A percentile compares a stretch with the other conserved stretches of the same genome.
Evolutionary conservation across 2,888 invertebrate species (phyloP).

Genomic region (Sesamia inferens): DNA sequence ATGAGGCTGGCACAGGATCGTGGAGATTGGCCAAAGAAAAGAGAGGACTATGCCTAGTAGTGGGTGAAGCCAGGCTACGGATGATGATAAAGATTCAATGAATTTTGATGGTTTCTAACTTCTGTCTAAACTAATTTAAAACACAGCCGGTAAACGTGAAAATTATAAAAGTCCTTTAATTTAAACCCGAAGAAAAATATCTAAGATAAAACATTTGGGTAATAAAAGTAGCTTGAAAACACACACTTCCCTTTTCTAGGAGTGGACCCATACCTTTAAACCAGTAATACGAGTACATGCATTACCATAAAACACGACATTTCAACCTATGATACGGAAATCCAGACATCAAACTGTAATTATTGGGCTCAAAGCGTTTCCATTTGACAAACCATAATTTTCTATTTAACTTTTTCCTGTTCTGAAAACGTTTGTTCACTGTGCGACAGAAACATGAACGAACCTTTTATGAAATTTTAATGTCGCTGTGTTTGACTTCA

Average conservation of each 20-base stretch:
- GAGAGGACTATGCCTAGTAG: background rate
- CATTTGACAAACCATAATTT: slow-evolving; percentile 62
- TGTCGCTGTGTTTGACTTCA: slow-evolving; percentile 15
- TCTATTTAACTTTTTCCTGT: slow-evolving; percentile 48
- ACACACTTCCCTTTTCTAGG: background rate
- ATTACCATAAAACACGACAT: slow-evolving; percentile 47
- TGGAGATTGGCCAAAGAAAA: background rate
- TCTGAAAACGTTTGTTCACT: slow-evolving; percentile 27
- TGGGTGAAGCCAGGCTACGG: too few species aligned
- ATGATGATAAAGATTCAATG: background rate
- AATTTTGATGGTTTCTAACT: background rate
- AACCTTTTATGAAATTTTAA: slow-evolving; percentile 30
- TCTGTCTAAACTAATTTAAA: background rate
- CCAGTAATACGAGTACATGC: slow-evolving; percentile 36
- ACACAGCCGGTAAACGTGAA: background rate
- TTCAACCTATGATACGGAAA: slow-evolving; percentile 47
- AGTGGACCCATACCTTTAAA: slow-evolving; percentile 19
- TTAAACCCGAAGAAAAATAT: too few species aligned
- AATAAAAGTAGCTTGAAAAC: background rate
- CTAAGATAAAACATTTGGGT: too few species aligned
- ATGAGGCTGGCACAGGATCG: background rate
- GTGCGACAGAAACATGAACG: slow-evolving; percentile 22
- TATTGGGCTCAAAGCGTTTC: slow-evolving; percentile 55
- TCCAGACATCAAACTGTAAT: slow-evolving; percentile 56
- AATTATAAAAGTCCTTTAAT: background rate